Evolutionary conservation across 2,888 invertebrate species (phyloP).

Genomic region (Coelinius sp.): DNA sequence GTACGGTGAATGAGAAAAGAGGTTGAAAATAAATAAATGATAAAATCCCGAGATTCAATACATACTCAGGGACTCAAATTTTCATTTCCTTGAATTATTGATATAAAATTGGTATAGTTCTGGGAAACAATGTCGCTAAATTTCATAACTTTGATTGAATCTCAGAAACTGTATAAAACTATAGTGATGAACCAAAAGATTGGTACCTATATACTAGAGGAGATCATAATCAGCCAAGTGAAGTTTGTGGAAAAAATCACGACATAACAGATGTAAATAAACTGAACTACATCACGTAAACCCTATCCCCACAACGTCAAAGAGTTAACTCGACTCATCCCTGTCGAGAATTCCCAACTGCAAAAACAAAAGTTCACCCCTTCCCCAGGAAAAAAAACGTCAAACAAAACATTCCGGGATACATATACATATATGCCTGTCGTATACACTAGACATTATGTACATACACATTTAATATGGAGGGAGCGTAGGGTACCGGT

Average conservation of each 20-base stretch:
- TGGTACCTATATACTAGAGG: not conserved
- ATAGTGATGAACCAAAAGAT: no score
- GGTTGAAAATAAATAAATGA: not conserved
- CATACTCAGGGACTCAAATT: no score
- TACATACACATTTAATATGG: not conserved
- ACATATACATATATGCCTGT: slow-evolving; percentile 16
- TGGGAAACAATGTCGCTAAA: not conserved
- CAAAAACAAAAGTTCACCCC: not conserved
- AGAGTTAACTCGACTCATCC: not conserved
- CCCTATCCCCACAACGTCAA: not conserved
- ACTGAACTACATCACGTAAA: not conserved
- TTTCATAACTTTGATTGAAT: no score
- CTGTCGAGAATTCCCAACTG: not conserved
- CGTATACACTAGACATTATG: not conserved
- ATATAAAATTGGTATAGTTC: not conserved
- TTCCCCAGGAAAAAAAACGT: not conserved
- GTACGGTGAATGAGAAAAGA: no score
- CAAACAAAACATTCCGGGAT: slow-evolving; percentile 12
- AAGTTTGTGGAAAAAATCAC: not conserved
- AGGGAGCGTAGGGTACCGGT: slow-evolving; percentile 52
- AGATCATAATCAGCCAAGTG: not conserved
- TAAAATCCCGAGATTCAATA: not conserved
- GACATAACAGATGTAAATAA: not conserved
- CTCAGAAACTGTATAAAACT: no score
- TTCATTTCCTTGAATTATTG: not conserved